Evolutionary conservation across 2,113 vertebrate species (phyloP).

Genomic region (Aspidoscelis tigris): DNA sequence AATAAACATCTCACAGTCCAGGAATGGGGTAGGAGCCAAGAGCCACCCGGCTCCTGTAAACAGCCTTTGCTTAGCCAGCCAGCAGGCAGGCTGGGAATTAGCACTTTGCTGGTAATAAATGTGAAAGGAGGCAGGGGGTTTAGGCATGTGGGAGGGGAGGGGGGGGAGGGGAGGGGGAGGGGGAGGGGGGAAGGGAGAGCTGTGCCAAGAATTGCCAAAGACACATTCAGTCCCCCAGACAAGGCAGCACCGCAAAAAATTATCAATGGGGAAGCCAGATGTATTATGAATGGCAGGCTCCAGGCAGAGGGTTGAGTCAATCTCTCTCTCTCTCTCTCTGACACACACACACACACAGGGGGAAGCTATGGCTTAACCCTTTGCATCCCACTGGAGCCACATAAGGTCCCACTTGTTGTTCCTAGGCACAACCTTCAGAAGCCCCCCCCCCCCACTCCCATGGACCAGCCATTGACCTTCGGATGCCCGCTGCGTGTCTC

Average conservation of each 20-base stretch:
- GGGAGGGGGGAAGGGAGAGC: background rate
- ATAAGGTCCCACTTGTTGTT: background rate
- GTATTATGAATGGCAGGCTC: slow-evolving; percentile 14
- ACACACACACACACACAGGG: too few species aligned
- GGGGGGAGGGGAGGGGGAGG: background rate
- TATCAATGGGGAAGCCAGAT: slow-evolving; percentile 15
- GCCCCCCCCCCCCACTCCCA: too few species aligned
- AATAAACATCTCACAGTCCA: slow-evolving; percentile 50
- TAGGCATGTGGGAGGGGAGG: background rate
- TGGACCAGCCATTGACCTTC: too few species aligned
- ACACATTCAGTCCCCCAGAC: background rate
- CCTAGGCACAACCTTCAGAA: background rate
- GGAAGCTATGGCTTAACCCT: background rate
- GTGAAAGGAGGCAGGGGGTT: background rate
- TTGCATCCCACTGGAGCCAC: background rate
- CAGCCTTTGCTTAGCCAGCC: slow-evolving; percentile 50
- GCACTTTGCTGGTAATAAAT: slow-evolving; percentile 25
- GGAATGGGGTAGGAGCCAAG: slow-evolving; percentile 45
- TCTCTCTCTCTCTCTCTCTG: too few species aligned
- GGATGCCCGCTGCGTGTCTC: too few species aligned
- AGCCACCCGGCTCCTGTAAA: slow-evolving; percentile 57
- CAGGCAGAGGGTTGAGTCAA: background rate
- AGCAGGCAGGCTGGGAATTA: slow-evolving; percentile 44
- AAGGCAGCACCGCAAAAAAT: background rate
- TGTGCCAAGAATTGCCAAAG: background rate